Conservation (phyloP, 2,113 vertebrate genomes). For the Morone chrysops region DNA sequence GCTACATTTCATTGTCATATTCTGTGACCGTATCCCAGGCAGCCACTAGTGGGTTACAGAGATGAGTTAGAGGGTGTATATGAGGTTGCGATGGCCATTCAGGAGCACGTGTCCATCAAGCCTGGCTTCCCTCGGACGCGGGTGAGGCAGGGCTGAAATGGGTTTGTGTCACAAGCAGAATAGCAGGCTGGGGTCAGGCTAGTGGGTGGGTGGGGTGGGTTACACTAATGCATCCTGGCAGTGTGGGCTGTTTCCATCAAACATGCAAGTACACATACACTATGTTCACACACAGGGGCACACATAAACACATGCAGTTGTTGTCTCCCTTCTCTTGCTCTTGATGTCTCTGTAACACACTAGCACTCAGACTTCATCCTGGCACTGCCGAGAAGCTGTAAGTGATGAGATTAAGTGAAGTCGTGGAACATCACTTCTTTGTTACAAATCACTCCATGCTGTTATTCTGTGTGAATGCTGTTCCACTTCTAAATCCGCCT, state of each 20-base stretch:
- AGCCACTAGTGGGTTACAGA: constrained; percentile 12
- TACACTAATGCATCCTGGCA: constrained; percentile 71
- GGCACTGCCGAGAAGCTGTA: constrained; percentile 23
- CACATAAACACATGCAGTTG: constrained; percentile 28
- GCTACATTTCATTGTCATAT: background rate
- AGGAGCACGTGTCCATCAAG: constrained; percentile 51
- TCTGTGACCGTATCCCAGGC: background rate
- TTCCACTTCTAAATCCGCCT: constrained; percentile 55
- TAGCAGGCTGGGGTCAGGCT: constrained; percentile 49
- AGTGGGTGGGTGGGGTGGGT: constrained; percentile 27
- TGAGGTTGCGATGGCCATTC: constrained; percentile 21
- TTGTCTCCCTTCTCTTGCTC: background rate
- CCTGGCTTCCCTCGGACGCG: constrained; percentile 40
- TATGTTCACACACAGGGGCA: constrained; percentile 9
- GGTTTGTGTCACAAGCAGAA: constrained; percentile 29
- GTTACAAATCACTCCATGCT: constrained; percentile 51
- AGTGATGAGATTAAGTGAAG: constrained; percentile 54
- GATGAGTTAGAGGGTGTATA: constrained; percentile 8
- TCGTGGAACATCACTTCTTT: constrained; percentile 46
- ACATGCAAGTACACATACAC: constrained; percentile 33
- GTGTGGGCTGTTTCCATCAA: constrained; percentile 63
- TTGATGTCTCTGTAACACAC: constrained; percentile 18
- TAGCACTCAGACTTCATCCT: constrained; percentile 23
- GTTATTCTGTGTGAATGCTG: constrained; percentile 35
- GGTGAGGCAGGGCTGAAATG: constrained; percentile 46